A percentile compares a stretch with the other conserved stretches of the same genome.
Evolutionary conservation across 2,797 vertebrate genomes (phyloP).

Genomic region (Rhabdophis nuchalis): DNA sequence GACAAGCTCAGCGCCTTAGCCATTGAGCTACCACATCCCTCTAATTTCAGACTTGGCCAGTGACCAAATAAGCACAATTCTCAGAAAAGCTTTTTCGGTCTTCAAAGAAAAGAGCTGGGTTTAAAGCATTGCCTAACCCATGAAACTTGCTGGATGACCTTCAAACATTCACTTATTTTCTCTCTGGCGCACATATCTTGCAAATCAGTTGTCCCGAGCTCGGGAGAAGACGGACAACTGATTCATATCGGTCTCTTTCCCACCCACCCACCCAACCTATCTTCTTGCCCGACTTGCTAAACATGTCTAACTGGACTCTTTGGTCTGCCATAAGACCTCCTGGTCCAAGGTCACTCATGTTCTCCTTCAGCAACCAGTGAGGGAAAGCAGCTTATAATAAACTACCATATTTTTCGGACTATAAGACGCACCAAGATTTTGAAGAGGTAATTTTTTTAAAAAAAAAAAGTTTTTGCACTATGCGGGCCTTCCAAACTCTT

Average conservation of each 20-base stretch:
- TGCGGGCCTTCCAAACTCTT: no score
- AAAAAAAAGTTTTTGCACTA: no score
- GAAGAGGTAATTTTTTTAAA: no score
- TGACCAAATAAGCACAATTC: neutral
- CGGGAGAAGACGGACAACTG: neutral
- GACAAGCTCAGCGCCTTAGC: no score
- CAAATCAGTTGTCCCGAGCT: neutral
- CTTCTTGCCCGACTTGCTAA: neutral
- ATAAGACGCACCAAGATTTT: no score
- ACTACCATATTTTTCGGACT: no score
- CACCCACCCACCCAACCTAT: no score
- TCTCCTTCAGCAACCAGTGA: constrained; percentile 50
- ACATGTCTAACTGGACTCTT: neutral
- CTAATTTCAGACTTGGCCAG: neutral
- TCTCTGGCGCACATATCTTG: neutral
- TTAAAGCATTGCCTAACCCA: neutral
- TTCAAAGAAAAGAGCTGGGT: neutral
- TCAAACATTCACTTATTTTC: neutral
- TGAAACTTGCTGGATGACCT: neutral
- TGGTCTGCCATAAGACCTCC: neutral
- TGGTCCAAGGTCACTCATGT: constrained; percentile 20
- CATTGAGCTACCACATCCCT: no score
- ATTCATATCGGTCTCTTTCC: neutral
- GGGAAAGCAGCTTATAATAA: constrained; percentile 36
- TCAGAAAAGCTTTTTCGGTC: neutral